A percentile compares a stretch with the other conserved stretches of the same genome.
Conservation (phyloP, 2,113 vertebrate genomes). For the Neotoma lepida region DNA sequence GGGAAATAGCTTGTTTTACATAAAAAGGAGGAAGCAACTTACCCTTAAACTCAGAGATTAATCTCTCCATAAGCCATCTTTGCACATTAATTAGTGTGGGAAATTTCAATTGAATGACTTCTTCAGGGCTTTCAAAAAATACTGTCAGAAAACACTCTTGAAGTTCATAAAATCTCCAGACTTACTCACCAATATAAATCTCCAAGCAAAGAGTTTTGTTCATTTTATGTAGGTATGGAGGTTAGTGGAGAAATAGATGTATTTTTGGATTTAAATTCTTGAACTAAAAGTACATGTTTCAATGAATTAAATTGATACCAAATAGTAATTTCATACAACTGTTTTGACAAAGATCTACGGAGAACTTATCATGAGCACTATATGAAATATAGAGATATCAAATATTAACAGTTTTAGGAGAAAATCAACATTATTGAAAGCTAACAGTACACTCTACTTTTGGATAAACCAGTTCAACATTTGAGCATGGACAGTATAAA, state of each 20-base stretch:
- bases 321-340: neutral
- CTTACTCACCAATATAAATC: conserved; percentile 55
- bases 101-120: conserved; percentile 62
- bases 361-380: neutral
- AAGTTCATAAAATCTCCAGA: conserved; percentile 16
- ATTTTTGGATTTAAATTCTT: conserved; percentile 16
- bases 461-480: neutral
- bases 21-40: conserved; percentile 65
- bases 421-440: neutral
- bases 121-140: conserved; percentile 14
- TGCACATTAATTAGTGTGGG: conserved; percentile 66
- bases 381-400: neutral
- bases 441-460: neutral
- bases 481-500: neutral
- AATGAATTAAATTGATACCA: conserved; percentile 6
- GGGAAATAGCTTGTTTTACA: conserved; percentile 71
- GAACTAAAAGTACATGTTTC: neutral
- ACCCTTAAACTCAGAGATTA: conserved; percentile 62
- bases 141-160: conserved; percentile 20
- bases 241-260: neutral
- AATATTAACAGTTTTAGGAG: neutral
- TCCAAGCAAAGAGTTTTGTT: conserved; percentile 12
- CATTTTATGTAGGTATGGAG: neutral
- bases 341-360: neutral
- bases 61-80: conserved; percentile 56